Conservation (phyloP, 2,113 vertebrate species). For the Camelus dromedarius region DNA sequence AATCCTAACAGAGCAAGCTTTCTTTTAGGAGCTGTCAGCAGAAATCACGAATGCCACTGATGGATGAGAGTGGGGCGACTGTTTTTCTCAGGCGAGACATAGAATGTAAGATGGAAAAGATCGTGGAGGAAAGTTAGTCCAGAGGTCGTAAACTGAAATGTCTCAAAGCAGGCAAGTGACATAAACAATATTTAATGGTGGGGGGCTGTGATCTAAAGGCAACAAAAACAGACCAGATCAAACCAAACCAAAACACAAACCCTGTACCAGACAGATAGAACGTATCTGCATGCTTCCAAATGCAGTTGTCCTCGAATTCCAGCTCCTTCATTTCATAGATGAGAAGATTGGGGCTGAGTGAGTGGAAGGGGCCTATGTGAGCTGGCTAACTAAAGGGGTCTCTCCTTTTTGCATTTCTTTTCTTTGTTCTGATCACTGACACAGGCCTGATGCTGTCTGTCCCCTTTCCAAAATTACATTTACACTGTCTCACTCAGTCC, state of each 20-base stretch:
- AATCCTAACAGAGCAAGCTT: background rate
- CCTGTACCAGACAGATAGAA: background rate
- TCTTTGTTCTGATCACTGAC: background rate
- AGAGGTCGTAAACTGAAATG: background rate
- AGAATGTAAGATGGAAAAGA: background rate
- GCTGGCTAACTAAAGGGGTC: background rate
- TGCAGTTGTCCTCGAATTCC: background rate
- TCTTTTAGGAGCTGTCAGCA: background rate
- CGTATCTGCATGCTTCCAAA: background rate
- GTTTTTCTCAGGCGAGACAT: background rate
- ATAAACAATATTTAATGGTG: background rate
- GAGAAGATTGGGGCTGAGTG: background rate
- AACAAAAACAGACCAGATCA: background rate
- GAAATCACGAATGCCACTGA: background rate
- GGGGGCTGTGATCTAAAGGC: background rate
- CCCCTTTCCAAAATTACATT: background rate
- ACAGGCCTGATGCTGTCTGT: too few species aligned
- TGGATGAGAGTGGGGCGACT: rapidly evolving
- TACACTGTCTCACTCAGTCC: rapidly evolving
- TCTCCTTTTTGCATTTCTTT: background rate
- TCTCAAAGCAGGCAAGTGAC: background rate
- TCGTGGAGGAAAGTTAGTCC: background rate
- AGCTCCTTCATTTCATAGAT: background rate
- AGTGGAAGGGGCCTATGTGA: background rate
- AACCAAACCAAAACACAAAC: background rate